phyloP scores from a whole-genome alignment of 2,888 invertebrate species.

The Lumbricus terrestris region DNA sequence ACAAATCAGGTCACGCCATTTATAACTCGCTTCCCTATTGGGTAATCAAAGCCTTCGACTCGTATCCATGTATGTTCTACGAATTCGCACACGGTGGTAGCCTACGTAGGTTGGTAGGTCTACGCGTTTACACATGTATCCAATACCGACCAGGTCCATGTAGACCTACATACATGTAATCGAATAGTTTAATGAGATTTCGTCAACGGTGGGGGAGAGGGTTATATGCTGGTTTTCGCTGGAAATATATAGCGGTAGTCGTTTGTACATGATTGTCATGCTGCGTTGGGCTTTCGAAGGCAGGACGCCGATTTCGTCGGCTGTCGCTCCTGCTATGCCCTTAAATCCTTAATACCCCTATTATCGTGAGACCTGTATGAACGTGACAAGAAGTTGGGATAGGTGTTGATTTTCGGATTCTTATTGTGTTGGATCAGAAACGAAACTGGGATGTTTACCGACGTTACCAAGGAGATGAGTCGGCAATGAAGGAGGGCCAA shows the following conservation, averaged over 20 bases:
- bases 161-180: no score
- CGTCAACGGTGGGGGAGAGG: neutral
- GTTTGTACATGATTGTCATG: neutral
- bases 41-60: no score
- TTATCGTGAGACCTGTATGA: neutral
- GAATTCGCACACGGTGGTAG: no score
- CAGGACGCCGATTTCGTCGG: neutral
- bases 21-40: no score
- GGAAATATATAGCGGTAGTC: neutral
- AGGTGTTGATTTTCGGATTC: neutral
- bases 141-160: neutral
- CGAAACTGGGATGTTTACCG: neutral
- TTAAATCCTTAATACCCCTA: conserved; percentile 3
- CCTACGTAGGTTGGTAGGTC: no score
- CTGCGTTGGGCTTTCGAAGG: neutral
- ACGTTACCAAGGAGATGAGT: no score
- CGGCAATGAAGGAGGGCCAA: neutral
- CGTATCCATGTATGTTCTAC: no score
- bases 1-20: no score
- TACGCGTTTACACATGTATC: neutral
- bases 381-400: neutral
- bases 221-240: neutral
- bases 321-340: conserved; percentile 3
- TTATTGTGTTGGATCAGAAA: neutral
- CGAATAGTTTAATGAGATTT: neutral